Base-by-base conservation (phyloP, 2,797 vertebrate genomes). In the Lophura swinhoii region DNA sequence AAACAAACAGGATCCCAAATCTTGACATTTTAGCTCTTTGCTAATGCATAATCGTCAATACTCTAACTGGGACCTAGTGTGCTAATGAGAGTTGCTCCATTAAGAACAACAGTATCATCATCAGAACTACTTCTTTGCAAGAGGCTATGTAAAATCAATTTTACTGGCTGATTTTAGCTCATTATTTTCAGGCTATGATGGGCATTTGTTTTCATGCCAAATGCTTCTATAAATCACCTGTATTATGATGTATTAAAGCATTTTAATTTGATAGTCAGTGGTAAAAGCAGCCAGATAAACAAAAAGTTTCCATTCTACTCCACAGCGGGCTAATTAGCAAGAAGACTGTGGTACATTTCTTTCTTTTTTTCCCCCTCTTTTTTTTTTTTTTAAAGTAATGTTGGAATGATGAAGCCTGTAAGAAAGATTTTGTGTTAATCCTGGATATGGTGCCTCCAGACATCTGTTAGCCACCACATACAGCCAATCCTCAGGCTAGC, bases 1-100 rank as follows among this genome's bases (percentile, higher is more conserved):
- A 92, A 91, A 93, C 85, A 91, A 94, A 84, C n/a, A 75, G 49
- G 67, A 87, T 79, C 63, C 33, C 69, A n/a, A 66, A 72, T 78
- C 56, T 41, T 78, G 70, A 68, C 22, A 55, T 94, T 86, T 94
- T 84, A 53, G 28, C 66, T 75, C n/a, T 70, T 21, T 75, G 51
- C 26, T 69, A 85, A 51, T 26, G 20, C 35, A 59, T 72, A 77
- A 73, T 79, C 39, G 12, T 69, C 59, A 86, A 33, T 51, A 70
- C 14, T 75, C 73, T 72, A n/a, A 12, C 28, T 74, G 35, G 15
- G 55, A 73, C 60, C 56, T 28, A 37, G 43, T 5, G 4, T 6
- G 1, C 12, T 63, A 70, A 58, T 74, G 49, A 81, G 35, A 90
- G 43, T 77, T 3, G 2, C 18, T 90, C 63, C 18, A n/a, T 67